phyloP scores from a whole-genome alignment of 2,888 invertebrate species.

The Leptarthrus brevirostris region DNA sequence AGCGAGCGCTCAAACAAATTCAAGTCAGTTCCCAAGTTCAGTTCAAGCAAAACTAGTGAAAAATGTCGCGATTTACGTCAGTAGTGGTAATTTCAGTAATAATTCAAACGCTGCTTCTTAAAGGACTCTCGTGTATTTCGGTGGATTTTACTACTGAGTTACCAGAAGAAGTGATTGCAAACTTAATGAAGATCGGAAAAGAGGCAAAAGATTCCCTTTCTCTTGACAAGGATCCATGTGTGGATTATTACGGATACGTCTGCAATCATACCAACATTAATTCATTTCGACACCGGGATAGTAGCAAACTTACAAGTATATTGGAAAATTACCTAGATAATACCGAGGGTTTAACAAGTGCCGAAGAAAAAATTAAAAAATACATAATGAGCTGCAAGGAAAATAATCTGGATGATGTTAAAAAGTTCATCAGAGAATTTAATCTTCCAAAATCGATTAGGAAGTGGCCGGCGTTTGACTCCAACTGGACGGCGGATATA shows the following conservation, averaged over 20 bases:
- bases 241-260: neutral
- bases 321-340: neutral
- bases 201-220: neutral
- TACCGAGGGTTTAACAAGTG: neutral
- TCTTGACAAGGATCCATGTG: neutral
- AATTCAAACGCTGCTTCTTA: neutral
- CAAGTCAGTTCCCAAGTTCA: no score
- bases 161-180: neutral
- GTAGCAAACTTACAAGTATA: neutral
- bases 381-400: neutral
- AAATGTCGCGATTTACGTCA: slow-evolving; percentile 10
- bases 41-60: no score
- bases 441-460: neutral
- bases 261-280: neutral
- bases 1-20: no score
- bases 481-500: neutral
- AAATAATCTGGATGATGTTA: neutral
- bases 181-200: neutral
- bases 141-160: neutral
- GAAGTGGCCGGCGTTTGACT: slow-evolving; percentile 11
- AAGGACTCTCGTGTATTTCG: neutral
- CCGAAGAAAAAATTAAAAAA: neutral
- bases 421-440: neutral
- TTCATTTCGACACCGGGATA: neutral
- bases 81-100: neutral